Evolutionary conservation across 2,888 invertebrate species (phyloP).

Genomic region (Cephus rjabovi): DNA sequence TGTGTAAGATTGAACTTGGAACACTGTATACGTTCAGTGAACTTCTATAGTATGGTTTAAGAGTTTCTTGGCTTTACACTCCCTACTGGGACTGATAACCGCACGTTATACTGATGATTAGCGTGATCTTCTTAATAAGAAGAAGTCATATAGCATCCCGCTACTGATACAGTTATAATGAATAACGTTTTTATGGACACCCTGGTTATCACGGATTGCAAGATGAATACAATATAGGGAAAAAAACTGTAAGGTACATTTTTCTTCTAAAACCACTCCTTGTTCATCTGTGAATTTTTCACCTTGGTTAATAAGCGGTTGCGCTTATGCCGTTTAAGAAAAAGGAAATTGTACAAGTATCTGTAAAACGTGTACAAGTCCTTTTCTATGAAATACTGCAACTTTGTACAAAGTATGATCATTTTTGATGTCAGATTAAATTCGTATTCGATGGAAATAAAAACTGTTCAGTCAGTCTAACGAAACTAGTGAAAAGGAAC

Average conservation of each 20-base stretch:
- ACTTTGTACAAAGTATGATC: neutral
- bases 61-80: neutral
- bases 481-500: neutral
- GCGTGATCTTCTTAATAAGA: constrained; percentile 62
- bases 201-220: neutral
- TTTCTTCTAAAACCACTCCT: neutral
- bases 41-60: neutral
- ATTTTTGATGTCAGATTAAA: neutral
- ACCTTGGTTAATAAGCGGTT: neutral
- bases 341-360: neutral
- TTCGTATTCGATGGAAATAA: neutral
- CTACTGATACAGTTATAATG: constrained; percentile 63
- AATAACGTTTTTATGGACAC: constrained; percentile 40
- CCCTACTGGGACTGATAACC: constrained; percentile 14
- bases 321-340: neutral
- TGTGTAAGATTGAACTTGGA: neutral
- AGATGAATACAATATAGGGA: neutral
- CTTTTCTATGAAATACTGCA: neutral
- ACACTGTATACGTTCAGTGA: neutral
- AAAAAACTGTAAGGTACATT: neutral
- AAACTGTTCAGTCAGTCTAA: neutral
- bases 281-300: neutral
- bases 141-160: constrained; percentile 59
- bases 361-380: neutral
- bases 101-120: constrained; percentile 49